These are phyloP conservation scores for Lipophrys pholis DNA, from an alignment of 2,113 vertebrate genomes.

Conservation along the genomic window DNA sequence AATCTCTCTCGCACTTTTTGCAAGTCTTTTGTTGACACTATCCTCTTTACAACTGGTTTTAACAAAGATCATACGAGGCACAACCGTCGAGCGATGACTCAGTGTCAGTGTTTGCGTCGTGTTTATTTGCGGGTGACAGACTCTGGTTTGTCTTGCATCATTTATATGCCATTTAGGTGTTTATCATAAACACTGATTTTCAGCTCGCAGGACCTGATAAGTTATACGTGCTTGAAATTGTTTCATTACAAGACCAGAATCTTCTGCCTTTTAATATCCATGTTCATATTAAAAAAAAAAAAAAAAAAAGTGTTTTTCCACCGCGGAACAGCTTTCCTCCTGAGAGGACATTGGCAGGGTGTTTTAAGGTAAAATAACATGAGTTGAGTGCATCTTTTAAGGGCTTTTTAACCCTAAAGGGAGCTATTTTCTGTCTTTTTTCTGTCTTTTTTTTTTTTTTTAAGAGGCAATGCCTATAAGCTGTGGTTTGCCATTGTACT, in stretches of 20 bases:
- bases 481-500: slow-evolving; percentile 43
- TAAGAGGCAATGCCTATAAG: slow-evolving; percentile 21
- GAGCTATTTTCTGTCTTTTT: slow-evolving; percentile 9
- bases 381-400: slow-evolving; percentile 64
- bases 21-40: slow-evolving; percentile 22
- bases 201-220: slow-evolving; percentile 31
- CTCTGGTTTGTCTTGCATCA: neutral
- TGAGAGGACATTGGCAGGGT: slow-evolving; percentile 40
- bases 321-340: slow-evolving; percentile 48
- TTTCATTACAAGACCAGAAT: slow-evolving; percentile 36
- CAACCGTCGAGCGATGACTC: slow-evolving; percentile 2
- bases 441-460: slow-evolving; percentile 18
- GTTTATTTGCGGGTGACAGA: slow-evolving; percentile 1
- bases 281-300: slow-evolving; percentile 11
- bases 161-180: slow-evolving; percentile 16
- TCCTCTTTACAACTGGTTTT: slow-evolving; percentile 6
- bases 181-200: neutral
- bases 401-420: slow-evolving; percentile 59
- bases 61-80: neutral
- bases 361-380: slow-evolving; percentile 66
- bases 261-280: slow-evolving; percentile 56
- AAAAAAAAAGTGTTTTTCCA: slow-evolving; percentile 18
- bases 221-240: slow-evolving; percentile 33
- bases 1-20: slow-evolving; percentile 9
- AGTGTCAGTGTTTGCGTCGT: neutral